phyloP scores from a whole-genome alignment of 2,888 invertebrate species.

The Stenichneumon culpator region DNA sequence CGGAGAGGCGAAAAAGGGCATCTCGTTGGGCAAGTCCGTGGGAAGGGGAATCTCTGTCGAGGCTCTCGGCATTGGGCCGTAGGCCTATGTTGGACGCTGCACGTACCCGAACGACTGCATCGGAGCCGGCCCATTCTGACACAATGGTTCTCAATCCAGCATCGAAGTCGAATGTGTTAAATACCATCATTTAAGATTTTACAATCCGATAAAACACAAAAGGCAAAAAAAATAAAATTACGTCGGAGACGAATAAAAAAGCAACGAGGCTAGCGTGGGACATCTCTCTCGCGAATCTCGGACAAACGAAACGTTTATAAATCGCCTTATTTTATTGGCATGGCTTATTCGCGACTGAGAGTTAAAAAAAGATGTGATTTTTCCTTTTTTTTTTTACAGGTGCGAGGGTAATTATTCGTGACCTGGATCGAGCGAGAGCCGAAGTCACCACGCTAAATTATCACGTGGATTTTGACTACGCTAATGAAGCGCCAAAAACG shows the following conservation, averaged over 20 bases:
- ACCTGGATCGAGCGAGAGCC: slow-evolving; percentile 20
- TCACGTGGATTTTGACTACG: slow-evolving; percentile 3
- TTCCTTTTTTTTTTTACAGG: not conserved
- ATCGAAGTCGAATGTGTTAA: not conserved
- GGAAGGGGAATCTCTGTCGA: slow-evolving; percentile 15
- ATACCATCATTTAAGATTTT: slow-evolving; percentile 21
- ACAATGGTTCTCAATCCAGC: slow-evolving; percentile 55
- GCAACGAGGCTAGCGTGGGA: not conserved
- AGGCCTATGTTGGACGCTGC: slow-evolving; percentile 22
- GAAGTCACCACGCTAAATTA: slow-evolving; percentile 11
- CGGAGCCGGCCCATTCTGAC: slow-evolving; percentile 27
- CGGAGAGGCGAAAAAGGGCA: slow-evolving; percentile 31
- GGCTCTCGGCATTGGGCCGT: slow-evolving; percentile 50
- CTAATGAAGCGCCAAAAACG: not conserved
- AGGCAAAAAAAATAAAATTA: not conserved
- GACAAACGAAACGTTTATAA: slow-evolving; percentile 7
- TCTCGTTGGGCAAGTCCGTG: slow-evolving; percentile 29
- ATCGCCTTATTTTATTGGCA: slow-evolving; percentile 20
- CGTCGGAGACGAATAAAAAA: not conserved
- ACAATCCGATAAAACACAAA: slow-evolving; percentile 4
- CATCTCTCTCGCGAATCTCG: not conserved
- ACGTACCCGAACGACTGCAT: slow-evolving; percentile 35
- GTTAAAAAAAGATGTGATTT: slow-evolving; percentile 11
- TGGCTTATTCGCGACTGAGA: slow-evolving; percentile 4
- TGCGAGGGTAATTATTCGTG: slow-evolving; percentile 29